phyloP scores from a whole-genome alignment of 37 sponge, comb jelly and placozoan species.

The Petrosia ficiformis region DNA sequence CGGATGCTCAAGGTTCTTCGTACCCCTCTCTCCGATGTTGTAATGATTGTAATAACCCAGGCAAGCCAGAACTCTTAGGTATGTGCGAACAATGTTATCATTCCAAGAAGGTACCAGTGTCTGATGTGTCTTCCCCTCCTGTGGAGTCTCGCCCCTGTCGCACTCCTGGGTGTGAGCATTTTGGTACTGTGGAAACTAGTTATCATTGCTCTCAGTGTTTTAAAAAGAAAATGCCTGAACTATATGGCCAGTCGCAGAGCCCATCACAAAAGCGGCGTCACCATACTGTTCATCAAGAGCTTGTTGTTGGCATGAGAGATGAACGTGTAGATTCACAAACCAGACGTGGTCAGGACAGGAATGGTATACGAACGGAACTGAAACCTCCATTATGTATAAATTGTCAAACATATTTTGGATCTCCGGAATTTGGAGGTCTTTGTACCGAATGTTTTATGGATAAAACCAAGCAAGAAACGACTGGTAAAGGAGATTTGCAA shows the following conservation, averaged over 20 bases:
- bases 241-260: neutral
- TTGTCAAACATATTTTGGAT: conserved; percentile 38
- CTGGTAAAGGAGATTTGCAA: neutral
- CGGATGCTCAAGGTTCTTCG: neutral
- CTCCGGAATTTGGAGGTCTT: conserved; percentile 37
- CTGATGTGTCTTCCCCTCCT: neutral
- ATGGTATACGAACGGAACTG: neutral
- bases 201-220: conserved; percentile 68
- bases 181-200: conserved; percentile 32
- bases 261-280: neutral
- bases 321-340: neutral
- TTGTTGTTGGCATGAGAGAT: conserved; percentile 6
- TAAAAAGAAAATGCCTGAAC: neutral
- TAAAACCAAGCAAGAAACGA: conserved; percentile 1
- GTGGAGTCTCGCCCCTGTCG: conserved; percentile 33
- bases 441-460: conserved; percentile 50
- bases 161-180: conserved; percentile 43
- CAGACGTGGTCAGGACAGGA: neutral
- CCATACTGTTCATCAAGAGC: neutral
- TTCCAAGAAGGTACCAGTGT: neutral
- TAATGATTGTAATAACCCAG: conserved; percentile 38
- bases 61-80: conserved; percentile 30
- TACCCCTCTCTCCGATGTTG: conserved; percentile 27
- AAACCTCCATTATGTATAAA: conserved; percentile 27
- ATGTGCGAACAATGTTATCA: conserved; percentile 60